A percentile compares a stretch with the other conserved stretches of the same genome.
Conservation (phyloP, 2,888 invertebrate species). For the Trachelus stipa region DNA sequence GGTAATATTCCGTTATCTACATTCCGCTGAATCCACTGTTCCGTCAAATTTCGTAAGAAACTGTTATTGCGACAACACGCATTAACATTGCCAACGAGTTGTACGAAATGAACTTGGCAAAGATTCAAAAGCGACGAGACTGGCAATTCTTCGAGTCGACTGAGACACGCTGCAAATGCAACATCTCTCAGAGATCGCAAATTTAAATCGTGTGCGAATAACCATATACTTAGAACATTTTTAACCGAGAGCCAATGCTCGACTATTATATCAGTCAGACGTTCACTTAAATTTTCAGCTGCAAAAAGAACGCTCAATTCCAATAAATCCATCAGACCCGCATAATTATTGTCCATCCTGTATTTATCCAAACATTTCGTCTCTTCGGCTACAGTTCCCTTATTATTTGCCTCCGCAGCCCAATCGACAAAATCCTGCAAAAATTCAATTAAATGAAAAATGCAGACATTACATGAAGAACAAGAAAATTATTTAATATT, state of each 20-base stretch:
- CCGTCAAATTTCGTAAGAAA: constrained; percentile 5
- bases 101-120: constrained; percentile 34
- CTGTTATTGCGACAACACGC: constrained; percentile 8
- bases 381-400: constrained; percentile 21
- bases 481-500: neutral
- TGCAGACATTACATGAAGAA: constrained; percentile 1
- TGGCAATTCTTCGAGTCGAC: constrained; percentile 47
- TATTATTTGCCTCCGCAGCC: constrained; percentile 40
- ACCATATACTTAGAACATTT: constrained; percentile 46
- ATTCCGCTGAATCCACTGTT: neutral
- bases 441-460: constrained; percentile 6
- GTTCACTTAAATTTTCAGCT: constrained; percentile 43
- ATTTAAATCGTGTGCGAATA: constrained; percentile 43
- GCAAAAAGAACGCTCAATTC: constrained; percentile 48
- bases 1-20: too few relatives aligned
- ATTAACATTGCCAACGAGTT: constrained; percentile 45
- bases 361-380: constrained; percentile 40
- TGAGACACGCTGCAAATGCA: constrained; percentile 44
- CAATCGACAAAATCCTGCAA: constrained; percentile 52
- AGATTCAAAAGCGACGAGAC: constrained; percentile 28
- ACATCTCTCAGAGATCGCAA: constrained; percentile 40
- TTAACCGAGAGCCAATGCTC: constrained; percentile 42
- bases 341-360: constrained; percentile 26
- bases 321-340: constrained; percentile 44
- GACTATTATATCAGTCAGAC: constrained; percentile 44